These are phyloP conservation scores for Doryteuthis pealeii DNA, from an alignment of 1,140 invertebrate genomes.

Conservation along the genomic window DNA sequence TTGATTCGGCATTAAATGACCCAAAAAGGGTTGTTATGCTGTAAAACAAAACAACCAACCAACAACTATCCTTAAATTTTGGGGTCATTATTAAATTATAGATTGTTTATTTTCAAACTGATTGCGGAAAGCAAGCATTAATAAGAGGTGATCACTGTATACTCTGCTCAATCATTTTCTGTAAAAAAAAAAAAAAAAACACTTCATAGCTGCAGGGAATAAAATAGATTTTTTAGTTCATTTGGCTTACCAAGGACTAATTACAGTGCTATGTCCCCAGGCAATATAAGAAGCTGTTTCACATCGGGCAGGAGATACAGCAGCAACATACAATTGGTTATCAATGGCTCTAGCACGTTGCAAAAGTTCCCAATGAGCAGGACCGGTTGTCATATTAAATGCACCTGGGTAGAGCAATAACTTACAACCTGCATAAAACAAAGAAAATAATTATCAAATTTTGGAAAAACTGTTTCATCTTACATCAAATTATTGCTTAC, in stretches of 20 bases:
- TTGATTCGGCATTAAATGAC: no score
- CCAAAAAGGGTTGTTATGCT: no score
- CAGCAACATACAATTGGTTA: constrained; percentile 70
- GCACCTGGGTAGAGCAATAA: constrained; percentile 88
- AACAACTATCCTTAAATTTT: no score
- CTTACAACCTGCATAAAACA: constrained; percentile 70
- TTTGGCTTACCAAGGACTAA: constrained; percentile 82
- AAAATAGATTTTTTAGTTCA: no score
- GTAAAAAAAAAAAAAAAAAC: no score
- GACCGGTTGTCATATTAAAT: constrained; percentile 94
- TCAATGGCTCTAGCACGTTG: constrained; percentile 80
- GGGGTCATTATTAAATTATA: no score
- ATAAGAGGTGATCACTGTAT: no score
- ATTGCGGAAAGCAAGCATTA: no score
- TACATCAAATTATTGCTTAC: constrained; percentile 1
- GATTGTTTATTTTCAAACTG: no score
- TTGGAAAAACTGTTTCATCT: not conserved
- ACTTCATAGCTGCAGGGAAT: no score
- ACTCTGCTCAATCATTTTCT: no score
- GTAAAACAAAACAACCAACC: no score
- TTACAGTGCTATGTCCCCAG: constrained; percentile 84
- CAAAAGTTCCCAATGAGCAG: constrained; percentile 87
- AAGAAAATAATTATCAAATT: constrained; percentile 3
- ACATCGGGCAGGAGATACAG: constrained; percentile 73
- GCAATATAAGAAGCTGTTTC: constrained; percentile 75